Conservation (phyloP, 2,797 vertebrate genomes). For the Corythornis leucogaster region DNA sequence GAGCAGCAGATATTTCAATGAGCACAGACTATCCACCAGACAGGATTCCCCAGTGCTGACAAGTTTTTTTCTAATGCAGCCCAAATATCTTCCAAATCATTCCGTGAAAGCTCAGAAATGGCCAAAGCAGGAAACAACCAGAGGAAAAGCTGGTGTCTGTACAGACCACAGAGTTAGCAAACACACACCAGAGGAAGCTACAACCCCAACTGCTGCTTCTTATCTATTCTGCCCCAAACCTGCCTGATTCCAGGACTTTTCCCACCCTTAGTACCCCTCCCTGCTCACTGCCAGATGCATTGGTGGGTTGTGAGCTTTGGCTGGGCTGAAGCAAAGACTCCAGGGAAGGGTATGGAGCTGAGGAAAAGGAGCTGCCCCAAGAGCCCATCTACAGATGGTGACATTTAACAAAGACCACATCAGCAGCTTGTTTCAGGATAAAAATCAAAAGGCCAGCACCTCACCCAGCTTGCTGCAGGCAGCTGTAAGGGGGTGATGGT, state of each 20-base stretch:
- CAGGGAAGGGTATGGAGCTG: fast-evolving
- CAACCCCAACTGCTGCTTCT: background rate
- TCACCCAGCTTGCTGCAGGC: background rate
- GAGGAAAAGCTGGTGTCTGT: background rate
- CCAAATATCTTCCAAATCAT: background rate
- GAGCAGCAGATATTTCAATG: background rate
- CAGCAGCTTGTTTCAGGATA: background rate
- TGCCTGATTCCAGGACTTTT: fast-evolving
- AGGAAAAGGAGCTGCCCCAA: background rate
- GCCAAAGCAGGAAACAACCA: background rate
- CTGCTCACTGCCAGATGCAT: background rate
- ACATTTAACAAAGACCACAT: background rate
- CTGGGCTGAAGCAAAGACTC: background rate
- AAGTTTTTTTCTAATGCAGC: background rate
- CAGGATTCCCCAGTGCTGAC: background rate
- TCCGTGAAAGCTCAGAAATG: background rate
- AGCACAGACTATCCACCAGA: background rate
- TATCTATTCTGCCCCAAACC: background rate
- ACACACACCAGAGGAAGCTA: fast-evolving
- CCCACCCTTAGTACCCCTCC: fast-evolving
- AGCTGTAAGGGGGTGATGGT: background rate
- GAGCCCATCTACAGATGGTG: fast-evolving
- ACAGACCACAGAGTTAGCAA: background rate
- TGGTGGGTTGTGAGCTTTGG: fast-evolving
- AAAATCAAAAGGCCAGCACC: background rate